Evolutionary conservation across 2,888 invertebrate species (phyloP), one percentile per base, ranked within the genome.

Genomic region (Julus scandinavius): DNA sequence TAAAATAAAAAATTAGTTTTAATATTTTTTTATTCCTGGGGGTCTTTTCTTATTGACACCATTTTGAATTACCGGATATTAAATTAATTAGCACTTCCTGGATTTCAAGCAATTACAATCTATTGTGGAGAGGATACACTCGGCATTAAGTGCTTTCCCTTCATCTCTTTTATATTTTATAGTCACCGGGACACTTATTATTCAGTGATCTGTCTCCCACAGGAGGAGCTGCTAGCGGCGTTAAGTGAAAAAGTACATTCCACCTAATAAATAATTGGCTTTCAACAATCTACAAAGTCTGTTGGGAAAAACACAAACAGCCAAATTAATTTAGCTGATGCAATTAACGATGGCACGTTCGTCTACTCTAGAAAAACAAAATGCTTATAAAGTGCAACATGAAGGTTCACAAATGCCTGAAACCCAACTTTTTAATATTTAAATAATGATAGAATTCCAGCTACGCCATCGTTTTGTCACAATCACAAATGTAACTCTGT

Each of bases 1-100:
- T 20, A 58, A 17, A 5, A 1, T 1, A 63, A 63, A 9, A 20
- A 20, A 63, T 20, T 38, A 80, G 80, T 38, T 80, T 9, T n/a
- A n/a, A n/a, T 13, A 7, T 38, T 13, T 80, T 29, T 80, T 38
- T 80, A 13, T 80, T 80, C 80, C 80, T 38, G 11, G 0, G 13
- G 20, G 38, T 80, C 29, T 7, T 80, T 80, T 20, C 20, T 72
- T 72, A 72, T 72, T 72, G 29, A 72, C 80, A 38, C 20, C 38
- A 20, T 80, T 72, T 72, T 1, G 4, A 80, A 80, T 72, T 72
- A 38, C 38, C 29, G 80, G 80, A 80, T 80, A 80, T 80, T 11
- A 80, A 80, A 38, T 80, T 80, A 80, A 80, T 80, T 80, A 38
- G 38, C 80, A 80, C 80, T 80, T 80, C 80, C 80, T 80, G 80